A percentile compares a stretch with the other conserved stretches of the same genome.
Conservation (phyloP, 1,140 invertebrate genomes). For the Sycophaga agraensis region DNA sequence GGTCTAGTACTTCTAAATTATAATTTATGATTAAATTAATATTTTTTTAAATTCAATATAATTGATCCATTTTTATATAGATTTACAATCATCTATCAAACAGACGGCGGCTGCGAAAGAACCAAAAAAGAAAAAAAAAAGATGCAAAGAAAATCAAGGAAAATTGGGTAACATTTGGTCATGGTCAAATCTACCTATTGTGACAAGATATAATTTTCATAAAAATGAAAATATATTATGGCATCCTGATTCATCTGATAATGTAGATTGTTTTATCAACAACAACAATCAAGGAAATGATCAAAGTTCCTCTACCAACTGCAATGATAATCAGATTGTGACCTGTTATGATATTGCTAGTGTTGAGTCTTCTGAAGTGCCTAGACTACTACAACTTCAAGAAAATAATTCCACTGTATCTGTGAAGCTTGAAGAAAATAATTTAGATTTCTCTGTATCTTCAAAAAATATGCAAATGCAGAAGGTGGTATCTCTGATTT, state of each 20-base stretch:
- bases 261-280: constrained; percentile 26
- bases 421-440: background rate
- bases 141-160: constrained; percentile 33
- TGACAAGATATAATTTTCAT: constrained; percentile 51
- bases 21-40: background rate
- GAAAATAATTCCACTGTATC: background rate
- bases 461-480: constrained; percentile 7
- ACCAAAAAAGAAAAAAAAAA: constrained; percentile 32
- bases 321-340: constrained; percentile 10
- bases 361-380: background rate
- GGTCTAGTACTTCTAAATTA: no score
- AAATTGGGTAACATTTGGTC: constrained; percentile 41
- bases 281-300: constrained; percentile 3
- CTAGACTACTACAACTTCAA: constrained; percentile 9
- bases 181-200: constrained; percentile 46
- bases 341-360: background rate
- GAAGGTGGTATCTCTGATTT: constrained; percentile 20
- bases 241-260: constrained; percentile 18
- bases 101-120: constrained; percentile 20
- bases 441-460: background rate
- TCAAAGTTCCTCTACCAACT: constrained; percentile 18
- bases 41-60: background rate
- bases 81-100: background rate
- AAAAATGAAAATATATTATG: constrained; percentile 36
- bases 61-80: background rate